Base-by-base conservation (phyloP, 2,113 vertebrate species). In the Phasianus colchicus region DNA sequence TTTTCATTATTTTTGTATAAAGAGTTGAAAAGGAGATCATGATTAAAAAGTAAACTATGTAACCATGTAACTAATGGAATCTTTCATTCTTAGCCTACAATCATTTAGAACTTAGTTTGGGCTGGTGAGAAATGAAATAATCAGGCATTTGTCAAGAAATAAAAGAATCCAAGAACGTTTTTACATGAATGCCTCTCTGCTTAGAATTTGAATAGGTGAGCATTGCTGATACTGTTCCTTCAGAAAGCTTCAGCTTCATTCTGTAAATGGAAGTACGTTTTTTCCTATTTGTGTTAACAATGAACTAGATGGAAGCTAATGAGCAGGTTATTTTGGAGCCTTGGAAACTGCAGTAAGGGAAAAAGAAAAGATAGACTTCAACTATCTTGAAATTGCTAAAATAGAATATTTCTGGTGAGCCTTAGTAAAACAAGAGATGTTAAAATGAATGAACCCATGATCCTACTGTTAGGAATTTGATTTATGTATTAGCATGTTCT, bases 201-300 rank as follows among this genome's bases (percentile, higher is more conserved):
- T 97, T 91, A 88, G 93, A 92, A 88, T 55, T 95, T 96, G 92
- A 97, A 97, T 97, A 97, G 96, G 95, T 97, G 96, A 97, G 73
- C 93, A 75, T 42, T 90, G 74, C 83, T 96, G 96, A 93, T 96
- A 86, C 58, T 73, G 72, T 95, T 97, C 88, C 77, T 89, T 96
- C 94, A 84, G 86, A 97, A 96, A 90, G 83, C 60, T 83, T 90
- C 76, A 80, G 66, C 89, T 95, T 92, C 47, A 21, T 94, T 96
- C 90, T 93, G 86, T 75, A 83, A 74, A 27, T 85, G 71, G 88
- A 96, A 96, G 93, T 91, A 97, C 72, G n/a, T 97, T 98, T 97
- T 98, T 95, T 94, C 94, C 94, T 97, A 94, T 97, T 97, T 97
- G 91, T 96, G 70, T 94, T 96, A 97, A 96, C 96, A 97, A 83